Evolutionary conservation across 64 coral and sea anemone genomes (phyloP), one percentile per base, ranked within the genome.

Genomic region (Cladopsammia gracilis): DNA sequence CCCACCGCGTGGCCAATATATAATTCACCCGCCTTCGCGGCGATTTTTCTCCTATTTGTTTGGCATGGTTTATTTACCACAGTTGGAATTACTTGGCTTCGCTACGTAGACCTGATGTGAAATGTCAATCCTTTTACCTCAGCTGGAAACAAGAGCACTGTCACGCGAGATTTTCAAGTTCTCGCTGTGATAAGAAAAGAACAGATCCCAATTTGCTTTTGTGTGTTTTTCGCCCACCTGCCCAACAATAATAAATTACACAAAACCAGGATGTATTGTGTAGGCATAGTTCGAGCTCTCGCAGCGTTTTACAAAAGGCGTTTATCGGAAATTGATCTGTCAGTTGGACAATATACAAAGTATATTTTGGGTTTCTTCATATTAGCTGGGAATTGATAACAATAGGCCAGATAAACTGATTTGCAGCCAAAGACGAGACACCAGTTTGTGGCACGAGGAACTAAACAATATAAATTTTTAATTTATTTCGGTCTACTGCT

Each of bases 271-370:
- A 84, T 48, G 43, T 67, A 67, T 84, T 66, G 45, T 84, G 60
- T 64, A 50, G 52, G 77, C 12, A 34, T 6, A 59, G 22, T 61
- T 14, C 13, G 46, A 46, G 34, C 42, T 49, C 80, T 84, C 43
- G 80, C 80, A 52, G 80, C 18, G 80, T 34, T 68, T 68, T 10
- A 67, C 80, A 84, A 84, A 84, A 84, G 58, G 61, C 61, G 80
- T 84, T 84, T 84, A 84, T 84, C 80, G 80, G 80, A 84, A 84
- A 84, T 84, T 84, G 80, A 84, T 84, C 80, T 84, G 61, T 67
- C 62, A 68, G 25, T 14, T 46, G 80, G 67, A 84, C 80, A 84
- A 84, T 84, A 51, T 68, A 84, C 64, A 84, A 50, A 51, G 20
- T 66, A 46, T 67, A 82, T 62, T 46, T 84, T 49, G 45, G 62